Evolutionary conservation across 2,888 invertebrate species (phyloP).

Genomic region (Lepidocyrtoides sp.): DNA sequence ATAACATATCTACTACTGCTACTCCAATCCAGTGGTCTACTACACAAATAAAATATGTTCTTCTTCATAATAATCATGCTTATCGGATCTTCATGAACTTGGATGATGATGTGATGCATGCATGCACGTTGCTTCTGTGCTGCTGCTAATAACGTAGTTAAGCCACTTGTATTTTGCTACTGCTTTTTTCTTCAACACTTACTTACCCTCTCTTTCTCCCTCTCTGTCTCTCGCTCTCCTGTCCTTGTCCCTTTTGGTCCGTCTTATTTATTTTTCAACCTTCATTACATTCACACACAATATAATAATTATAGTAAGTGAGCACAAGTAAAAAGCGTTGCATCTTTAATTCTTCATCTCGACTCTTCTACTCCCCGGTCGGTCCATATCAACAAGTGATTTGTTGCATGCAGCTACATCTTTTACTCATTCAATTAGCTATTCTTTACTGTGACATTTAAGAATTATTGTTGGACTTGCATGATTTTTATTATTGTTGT

Average conservation of each 20-base stretch:
- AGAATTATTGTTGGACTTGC: slow-evolving; percentile 60
- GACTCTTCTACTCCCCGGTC: slow-evolving; percentile 46
- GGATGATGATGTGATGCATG: slow-evolving; percentile 75
- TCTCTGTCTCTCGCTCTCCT: neutral
- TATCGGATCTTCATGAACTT: slow-evolving; percentile 63
- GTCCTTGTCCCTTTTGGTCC: neutral
- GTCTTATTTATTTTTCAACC: slow-evolving; percentile 25
- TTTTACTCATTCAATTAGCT: slow-evolving; percentile 75
- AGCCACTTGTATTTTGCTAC: slow-evolving; percentile 73
- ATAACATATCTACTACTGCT: neutral
- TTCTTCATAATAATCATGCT: slow-evolving; percentile 70
- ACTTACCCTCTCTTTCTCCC: neutral
- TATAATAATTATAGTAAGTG: neutral
- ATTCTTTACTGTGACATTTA: slow-evolving; percentile 70
- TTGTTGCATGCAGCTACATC: slow-evolving; percentile 76
- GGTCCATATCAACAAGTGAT: slow-evolving; percentile 75
- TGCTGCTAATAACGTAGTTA: slow-evolving; percentile 75
- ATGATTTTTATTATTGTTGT: slow-evolving; percentile 44
- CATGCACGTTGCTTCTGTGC: slow-evolving; percentile 72
- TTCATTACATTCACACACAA: slow-evolving; percentile 22
- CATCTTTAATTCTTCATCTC: slow-evolving; percentile 11
- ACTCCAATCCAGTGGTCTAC: too few species aligned
- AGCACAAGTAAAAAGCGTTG: slow-evolving; percentile 9
- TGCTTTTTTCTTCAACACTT: slow-evolving; percentile 61
- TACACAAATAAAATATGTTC: too few species aligned